A percentile compares a stretch with the other conserved stretches of the same genome.
Evolutionary conservation across 2,113 vertebrate genomes (phyloP).

Genomic region (Tetrax tetrax): DNA sequence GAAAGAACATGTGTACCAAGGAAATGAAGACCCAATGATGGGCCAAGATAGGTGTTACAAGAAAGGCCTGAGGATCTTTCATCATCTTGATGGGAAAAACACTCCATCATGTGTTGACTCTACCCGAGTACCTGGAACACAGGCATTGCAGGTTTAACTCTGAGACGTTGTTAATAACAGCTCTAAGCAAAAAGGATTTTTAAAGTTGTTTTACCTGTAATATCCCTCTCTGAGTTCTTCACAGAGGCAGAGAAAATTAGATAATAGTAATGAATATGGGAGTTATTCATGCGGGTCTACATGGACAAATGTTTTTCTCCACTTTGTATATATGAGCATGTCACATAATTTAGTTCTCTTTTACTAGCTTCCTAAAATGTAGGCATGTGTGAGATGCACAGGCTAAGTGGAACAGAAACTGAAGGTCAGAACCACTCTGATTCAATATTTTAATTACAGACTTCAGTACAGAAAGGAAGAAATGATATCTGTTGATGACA

Average conservation of each 20-base stretch:
- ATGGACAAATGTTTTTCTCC: background rate
- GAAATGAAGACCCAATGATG: background rate
- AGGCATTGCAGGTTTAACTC: background rate
- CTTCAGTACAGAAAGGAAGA: background rate
- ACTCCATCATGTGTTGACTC: background rate
- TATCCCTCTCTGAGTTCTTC: background rate
- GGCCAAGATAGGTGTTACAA: background rate
- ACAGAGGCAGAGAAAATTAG: background rate
- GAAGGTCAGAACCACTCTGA: background rate
- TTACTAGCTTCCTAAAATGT: background rate
- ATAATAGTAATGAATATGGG: background rate
- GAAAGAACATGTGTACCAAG: background rate
- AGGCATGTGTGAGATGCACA: background rate
- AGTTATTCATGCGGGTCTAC: background rate
- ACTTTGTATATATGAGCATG: background rate
- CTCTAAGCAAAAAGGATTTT: background rate
- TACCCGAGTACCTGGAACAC: background rate
- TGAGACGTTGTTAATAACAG: background rate
- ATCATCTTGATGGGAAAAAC: background rate
- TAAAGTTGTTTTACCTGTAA: background rate
- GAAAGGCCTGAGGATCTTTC: background rate
- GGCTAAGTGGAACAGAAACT: background rate
- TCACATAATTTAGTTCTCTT: background rate
- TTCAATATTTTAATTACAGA: background rate
- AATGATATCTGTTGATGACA: background rate